Conservation (phyloP, 2,797 vertebrate species). For the Bovichtus diacanthus region DNA sequence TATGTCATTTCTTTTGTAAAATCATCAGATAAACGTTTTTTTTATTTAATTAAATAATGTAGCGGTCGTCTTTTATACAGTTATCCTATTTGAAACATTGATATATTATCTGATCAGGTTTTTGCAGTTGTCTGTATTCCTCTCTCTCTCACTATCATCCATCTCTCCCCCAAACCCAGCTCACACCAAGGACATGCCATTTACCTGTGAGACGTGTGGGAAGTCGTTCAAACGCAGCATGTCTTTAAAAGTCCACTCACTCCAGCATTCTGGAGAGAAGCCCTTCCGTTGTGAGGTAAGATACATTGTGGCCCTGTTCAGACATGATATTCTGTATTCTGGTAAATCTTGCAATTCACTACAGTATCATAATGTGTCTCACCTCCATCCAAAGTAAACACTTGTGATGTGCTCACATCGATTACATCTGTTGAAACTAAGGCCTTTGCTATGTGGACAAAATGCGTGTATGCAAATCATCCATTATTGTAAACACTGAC, state of each 20-base stretch:
- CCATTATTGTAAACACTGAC: neutral
- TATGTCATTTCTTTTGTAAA: neutral
- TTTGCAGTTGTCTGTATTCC: neutral
- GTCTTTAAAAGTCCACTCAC: constrained; percentile 98
- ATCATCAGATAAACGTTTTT: neutral
- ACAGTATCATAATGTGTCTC: neutral
- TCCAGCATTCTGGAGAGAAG: constrained; percentile 98
- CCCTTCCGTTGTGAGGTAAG: constrained; percentile 98
- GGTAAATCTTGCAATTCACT: neutral
- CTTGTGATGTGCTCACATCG: neutral
- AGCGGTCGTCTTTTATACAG: neutral
- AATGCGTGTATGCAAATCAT: neutral
- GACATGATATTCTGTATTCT: neutral
- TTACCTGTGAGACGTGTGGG: constrained; percentile 98
- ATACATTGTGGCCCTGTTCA: neutral
- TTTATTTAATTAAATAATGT: neutral
- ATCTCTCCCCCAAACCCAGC: constrained; percentile 77
- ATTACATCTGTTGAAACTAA: neutral
- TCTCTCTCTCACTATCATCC: neutral
- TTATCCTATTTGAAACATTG: neutral
- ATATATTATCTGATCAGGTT: neutral
- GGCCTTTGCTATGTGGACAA: neutral
- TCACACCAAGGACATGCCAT: constrained; percentile 99
- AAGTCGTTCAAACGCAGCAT: constrained; percentile 99
- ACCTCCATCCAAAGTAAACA: neutral